Percentiles rank a stretch among this genome's conserved stretches.
Evolutionary conservation across 2,888 invertebrate genomes (phyloP).

Genomic region (Osedax fenrisi): DNA sequence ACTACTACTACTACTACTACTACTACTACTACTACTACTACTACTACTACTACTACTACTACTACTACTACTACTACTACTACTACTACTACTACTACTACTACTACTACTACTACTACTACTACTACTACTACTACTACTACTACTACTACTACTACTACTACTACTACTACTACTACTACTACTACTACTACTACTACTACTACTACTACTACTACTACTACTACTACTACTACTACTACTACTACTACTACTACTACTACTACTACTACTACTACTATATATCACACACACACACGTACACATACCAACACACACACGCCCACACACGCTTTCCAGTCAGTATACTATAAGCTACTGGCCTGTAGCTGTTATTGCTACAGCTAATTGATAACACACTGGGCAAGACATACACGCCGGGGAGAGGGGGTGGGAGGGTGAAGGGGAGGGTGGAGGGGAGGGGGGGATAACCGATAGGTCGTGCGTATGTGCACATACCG

Average conservation of each 20-base stretch:
- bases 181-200: constrained; percentile 9
- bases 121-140: constrained; percentile 9
- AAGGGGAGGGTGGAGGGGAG: too few relatives aligned
- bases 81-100: neutral
- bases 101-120: constrained; percentile 3
- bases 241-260: neutral
- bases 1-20: constrained; percentile 8
- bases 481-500: too few relatives aligned
- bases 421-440: too few relatives aligned
- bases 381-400: too few relatives aligned
- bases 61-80: neutral
- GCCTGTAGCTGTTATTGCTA: too few relatives aligned
- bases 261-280: constrained; percentile 10
- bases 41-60: constrained; percentile 6
- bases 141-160: constrained; percentile 4
- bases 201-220: neutral
- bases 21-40: constrained; percentile 9
- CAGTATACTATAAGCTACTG: too few relatives aligned
- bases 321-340: too few relatives aligned
- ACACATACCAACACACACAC: too few relatives aligned
- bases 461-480: too few relatives aligned
- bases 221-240: neutral
- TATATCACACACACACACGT: neutral
- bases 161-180: neutral
- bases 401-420: too few relatives aligned